These are phyloP conservation scores for Yponomeuta evonymella DNA, from an alignment of 2,888 invertebrate genomes.

Conservation along the genomic window DNA sequence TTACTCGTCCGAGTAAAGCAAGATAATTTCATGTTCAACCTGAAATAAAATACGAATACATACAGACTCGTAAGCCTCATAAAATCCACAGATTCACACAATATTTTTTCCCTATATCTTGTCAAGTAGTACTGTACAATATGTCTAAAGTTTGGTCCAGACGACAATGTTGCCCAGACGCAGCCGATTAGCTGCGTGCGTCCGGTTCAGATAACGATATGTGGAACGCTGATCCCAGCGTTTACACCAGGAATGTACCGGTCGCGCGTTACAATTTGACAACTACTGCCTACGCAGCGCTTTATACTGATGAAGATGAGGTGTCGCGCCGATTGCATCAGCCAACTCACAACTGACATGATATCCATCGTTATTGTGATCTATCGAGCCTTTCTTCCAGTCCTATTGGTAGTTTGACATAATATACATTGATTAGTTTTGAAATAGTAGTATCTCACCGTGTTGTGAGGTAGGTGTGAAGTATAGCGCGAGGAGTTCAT, in stretches of 20 bases:
- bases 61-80: too few species aligned
- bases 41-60: too few species aligned
- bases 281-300: not conserved
- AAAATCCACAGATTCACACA: too few species aligned
- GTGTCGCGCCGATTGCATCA: not conserved
- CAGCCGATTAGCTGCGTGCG: slow-evolving; percentile 56
- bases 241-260: slow-evolving; percentile 21
- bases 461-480: slow-evolving; percentile 79
- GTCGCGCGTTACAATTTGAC: not conserved
- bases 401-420: not conserved
- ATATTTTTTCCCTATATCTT: too few species aligned
- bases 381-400: not conserved
- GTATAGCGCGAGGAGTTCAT: slow-evolving; percentile 85
- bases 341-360: not conserved
- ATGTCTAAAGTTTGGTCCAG: not conserved
- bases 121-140: not conserved
- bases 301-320: not conserved
- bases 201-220: slow-evolving; percentile 67
- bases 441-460: slow-evolving; percentile 57
- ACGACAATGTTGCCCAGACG: slow-evolving; percentile 7
- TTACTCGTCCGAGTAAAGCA: too few species aligned
- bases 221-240: slow-evolving; percentile 66
- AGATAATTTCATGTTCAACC: too few species aligned
- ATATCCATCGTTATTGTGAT: not conserved
- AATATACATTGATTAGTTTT: not conserved